Percentiles rank a stretch among this genome's conserved stretches.
Evolutionary conservation across 2,888 invertebrate genomes (phyloP).

Genomic region (Eurytoma adleriae): DNA sequence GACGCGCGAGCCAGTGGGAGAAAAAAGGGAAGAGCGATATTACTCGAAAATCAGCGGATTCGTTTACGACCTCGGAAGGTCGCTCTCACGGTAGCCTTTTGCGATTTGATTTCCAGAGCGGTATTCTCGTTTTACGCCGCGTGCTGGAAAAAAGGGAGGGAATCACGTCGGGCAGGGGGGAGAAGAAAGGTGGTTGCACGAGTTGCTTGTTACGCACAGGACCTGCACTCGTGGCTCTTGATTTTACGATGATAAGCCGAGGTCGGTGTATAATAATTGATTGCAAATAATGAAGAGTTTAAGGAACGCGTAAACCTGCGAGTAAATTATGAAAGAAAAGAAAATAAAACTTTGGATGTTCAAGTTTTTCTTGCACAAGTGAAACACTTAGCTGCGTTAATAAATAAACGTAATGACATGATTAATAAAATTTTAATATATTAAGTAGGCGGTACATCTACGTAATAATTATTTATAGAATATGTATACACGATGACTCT

Average conservation of each 20-base stretch:
- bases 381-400: neutral
- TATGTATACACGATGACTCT: neutral
- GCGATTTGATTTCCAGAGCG: constrained; percentile 45
- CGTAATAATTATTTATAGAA: constrained; percentile 3
- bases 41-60: constrained; percentile 43
- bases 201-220: constrained; percentile 1
- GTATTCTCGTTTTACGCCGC: constrained; percentile 36
- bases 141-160: constrained; percentile 6
- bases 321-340: too few species aligned
- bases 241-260: constrained; percentile 29
- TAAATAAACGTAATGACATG: neutral
- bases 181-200: neutral
- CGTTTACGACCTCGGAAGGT: constrained; percentile 52
- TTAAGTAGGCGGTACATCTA: too few species aligned
- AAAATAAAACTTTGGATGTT: too few species aligned
- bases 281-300: constrained; percentile 19
- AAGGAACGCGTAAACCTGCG: neutral
- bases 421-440: too few species aligned
- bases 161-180: constrained; percentile 9
- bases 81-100: constrained; percentile 49
- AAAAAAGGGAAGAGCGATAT: constrained; percentile 31
- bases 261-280: constrained; percentile 19
- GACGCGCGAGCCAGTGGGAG: neutral
- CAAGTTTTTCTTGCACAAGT: too few species aligned
- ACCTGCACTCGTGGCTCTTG: neutral